Conservation (phyloP, 2,888 invertebrate species). For the Sepiola atlantica region DNA sequence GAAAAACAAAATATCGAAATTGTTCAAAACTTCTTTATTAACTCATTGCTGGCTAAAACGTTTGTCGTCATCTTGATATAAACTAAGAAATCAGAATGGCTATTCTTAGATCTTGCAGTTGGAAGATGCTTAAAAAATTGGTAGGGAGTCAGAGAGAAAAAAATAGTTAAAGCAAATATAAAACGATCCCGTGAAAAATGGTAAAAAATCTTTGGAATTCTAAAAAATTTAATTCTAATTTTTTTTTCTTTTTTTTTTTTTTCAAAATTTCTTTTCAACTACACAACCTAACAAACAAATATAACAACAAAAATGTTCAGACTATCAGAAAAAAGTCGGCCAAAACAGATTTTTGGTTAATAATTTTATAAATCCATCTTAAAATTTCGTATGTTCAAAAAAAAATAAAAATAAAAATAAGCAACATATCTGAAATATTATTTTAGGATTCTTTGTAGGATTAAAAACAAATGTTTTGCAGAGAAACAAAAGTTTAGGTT, state of each 20-base stretch:
- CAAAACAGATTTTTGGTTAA: neutral
- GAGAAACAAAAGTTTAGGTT: neutral
- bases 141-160: neutral
- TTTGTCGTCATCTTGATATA: neutral
- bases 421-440: neutral
- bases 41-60: too few species aligned
- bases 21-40: too few species aligned
- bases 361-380: neutral
- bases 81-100: neutral
- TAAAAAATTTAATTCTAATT: neutral
- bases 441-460: neutral
- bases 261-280: neutral
- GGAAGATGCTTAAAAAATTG: neutral
- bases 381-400: neutral
- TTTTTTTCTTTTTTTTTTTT: neutral
- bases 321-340: neutral
- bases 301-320: neutral
- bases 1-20: too few species aligned
- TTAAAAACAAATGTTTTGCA: neutral
- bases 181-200: neutral
- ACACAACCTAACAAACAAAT: neutral
- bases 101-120: neutral
- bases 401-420: too few species aligned
- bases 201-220: neutral
- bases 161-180: neutral